Base-by-base conservation (phyloP, 2,113 vertebrate genomes). In the Rhombomys opimus region DNA sequence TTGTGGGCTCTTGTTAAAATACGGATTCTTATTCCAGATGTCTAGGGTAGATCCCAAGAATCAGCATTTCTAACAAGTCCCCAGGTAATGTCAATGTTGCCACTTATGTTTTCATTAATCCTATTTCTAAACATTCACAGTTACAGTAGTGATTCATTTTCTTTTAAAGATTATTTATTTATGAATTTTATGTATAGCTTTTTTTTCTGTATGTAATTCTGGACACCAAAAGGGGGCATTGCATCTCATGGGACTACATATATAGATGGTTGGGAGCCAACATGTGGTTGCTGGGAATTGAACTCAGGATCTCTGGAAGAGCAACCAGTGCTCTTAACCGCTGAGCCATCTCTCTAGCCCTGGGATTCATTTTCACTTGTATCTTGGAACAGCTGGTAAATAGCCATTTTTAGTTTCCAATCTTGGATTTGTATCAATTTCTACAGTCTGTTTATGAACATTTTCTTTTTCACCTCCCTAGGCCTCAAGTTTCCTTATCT, bases 1-100 rank as follows among this genome's bases (percentile, higher is more conserved):
- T 80, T 78, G 5, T 50, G 22, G n/a, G 14, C 94, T 82, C 67
- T 78, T 84, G 73, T 32, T 95, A 82, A 91, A 95, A 94, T 77
- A 67, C 12, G 94, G 50, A 87, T 65, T 96, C 50, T 92, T 41
- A 84, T 90, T 86, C 68, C 59, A 91, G 15, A 46, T 72, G n/a
- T 92, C 70, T 90, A 38, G 13, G 35, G 6, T 59, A n/a, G 59
- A 61, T 57, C 20, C 61, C 4, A 27, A 88, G 57, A 86, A 76
- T 70, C 75, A 85, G 35, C 59, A 61, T 92, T 90, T 93, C 41
- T 90, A 91, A 72, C 6, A 91, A 67, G n/a, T 11, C 63, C 70
- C 20, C n/a, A 67, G 82, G 78, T 89, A 68, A 82, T 59, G 20
- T 9, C 89, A 78, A 89, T 80, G 57, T 15, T 35, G 35, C 90